A percentile compares a stretch with the other conserved stretches of the same genome.
Conservation (phyloP, 2,888 invertebrate genomes). For the Mimachlamys varia region DNA sequence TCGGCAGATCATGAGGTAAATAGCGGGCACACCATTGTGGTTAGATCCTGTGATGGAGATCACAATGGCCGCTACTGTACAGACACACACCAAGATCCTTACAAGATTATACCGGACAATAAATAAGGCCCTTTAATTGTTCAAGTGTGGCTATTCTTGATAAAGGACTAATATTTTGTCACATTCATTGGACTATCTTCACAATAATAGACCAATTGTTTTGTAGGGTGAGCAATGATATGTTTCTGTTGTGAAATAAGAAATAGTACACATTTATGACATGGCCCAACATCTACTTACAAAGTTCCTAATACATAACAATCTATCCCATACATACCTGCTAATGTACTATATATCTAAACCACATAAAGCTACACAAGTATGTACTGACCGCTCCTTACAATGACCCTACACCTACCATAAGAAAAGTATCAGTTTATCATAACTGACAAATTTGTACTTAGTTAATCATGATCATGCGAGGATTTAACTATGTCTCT, state of each 20-base stretch:
- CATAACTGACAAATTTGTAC: too few species aligned
- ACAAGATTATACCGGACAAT: not conserved
- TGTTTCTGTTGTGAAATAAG: not conserved
- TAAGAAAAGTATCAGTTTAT: too few species aligned
- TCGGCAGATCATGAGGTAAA: not conserved
- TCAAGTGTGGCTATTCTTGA: slow-evolving; percentile 5
- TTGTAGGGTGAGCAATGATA: not conserved
- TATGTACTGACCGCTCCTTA: too few species aligned
- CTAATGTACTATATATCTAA: not conserved
- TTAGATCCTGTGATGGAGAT: not conserved
- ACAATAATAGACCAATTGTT: not conserved
- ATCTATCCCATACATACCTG: not conserved
- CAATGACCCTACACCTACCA: too few species aligned
- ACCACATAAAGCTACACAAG: too few species aligned
- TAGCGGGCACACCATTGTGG: slow-evolving; percentile 5
- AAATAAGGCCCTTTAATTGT: slow-evolving; percentile 27
- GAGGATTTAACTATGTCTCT: too few species aligned
- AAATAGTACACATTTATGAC: not conserved
- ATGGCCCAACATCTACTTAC: not conserved
- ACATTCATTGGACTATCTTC: not conserved
- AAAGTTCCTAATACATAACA: too few species aligned
- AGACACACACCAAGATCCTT: not conserved
- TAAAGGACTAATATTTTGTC: slow-evolving; percentile 21
- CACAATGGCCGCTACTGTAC: slow-evolving; percentile 11
- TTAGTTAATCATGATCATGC: too few species aligned